Conservation (phyloP, 2,797 vertebrate genomes). For the Neomorphus geoffroyi region DNA sequence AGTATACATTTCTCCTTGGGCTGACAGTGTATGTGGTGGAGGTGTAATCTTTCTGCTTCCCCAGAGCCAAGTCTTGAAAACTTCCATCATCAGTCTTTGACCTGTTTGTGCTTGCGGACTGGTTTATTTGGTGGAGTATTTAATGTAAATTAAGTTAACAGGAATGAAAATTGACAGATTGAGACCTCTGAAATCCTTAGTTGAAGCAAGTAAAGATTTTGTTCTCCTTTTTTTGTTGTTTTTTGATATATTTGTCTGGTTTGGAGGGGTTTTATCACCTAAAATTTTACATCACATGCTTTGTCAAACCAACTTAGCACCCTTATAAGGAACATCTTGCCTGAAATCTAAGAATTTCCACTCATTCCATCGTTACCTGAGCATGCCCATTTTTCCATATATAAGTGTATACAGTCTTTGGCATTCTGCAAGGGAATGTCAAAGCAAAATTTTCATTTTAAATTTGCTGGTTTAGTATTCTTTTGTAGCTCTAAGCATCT, state of each 20-base stretch:
- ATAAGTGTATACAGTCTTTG: background rate
- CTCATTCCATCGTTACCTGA: background rate
- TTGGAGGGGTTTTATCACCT: background rate
- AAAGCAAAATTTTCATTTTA: background rate
- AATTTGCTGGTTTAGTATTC: background rate
- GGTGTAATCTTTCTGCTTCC: background rate
- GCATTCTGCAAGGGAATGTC: background rate
- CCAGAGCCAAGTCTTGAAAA: background rate
- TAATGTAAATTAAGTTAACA: background rate
- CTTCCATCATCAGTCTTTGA: background rate
- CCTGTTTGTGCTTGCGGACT: background rate
- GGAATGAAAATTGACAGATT: background rate
- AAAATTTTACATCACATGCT: background rate
- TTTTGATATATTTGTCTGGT: background rate
- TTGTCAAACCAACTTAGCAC: background rate
- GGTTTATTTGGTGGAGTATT: background rate
- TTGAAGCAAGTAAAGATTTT: background rate
- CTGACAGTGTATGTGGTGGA: background rate
- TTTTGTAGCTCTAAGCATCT: background rate
- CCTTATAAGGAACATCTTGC: background rate
- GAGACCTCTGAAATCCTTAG: background rate
- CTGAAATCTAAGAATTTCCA: background rate
- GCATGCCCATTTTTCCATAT: background rate
- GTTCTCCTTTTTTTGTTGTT: background rate
- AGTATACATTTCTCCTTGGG: background rate